Conservation (phyloP, 2,888 invertebrate genomes). For the Eupithecia insigniata region DNA sequence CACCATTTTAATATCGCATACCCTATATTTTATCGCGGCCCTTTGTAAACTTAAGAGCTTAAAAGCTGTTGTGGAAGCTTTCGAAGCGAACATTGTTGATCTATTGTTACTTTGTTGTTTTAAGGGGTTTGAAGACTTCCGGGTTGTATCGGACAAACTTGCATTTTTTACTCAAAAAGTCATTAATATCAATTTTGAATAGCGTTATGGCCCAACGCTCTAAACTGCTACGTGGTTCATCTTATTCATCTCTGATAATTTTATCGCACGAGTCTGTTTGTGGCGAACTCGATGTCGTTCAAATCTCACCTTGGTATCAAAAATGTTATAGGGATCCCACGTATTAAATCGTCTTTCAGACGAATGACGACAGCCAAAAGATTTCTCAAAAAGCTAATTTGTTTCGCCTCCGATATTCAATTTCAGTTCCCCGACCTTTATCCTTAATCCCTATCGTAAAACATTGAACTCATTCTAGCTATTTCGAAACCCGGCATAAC, state of each 20-base stretch:
- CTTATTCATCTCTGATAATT: neutral
- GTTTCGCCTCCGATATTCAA: neutral
- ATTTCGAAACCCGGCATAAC: slow-evolving; percentile 9
- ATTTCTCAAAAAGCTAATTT: neutral
- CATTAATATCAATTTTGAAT: neutral
- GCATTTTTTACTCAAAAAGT: neutral
- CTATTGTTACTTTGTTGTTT: slow-evolving; percentile 33
- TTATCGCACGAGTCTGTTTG: neutral
- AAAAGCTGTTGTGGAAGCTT: slow-evolving; percentile 32
- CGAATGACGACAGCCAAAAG: slow-evolving; percentile 2
- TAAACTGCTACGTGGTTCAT: neutral
- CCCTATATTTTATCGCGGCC: slow-evolving; percentile 30
- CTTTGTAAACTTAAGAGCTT: slow-evolving; percentile 33
- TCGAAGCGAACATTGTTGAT: slow-evolving; percentile 29
- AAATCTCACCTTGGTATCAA: slow-evolving; percentile 5
- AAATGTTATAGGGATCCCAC: neutral
- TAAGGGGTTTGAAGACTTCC: slow-evolving; percentile 18
- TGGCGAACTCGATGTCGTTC: slow-evolving; percentile 4
- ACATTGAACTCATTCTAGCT: slow-evolving; percentile 16
- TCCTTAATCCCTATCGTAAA: slow-evolving; percentile 4
- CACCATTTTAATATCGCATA: slow-evolving; percentile 28
- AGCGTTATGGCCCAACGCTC: too few species aligned
- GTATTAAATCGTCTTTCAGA: neutral
- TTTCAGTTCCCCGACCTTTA: slow-evolving; percentile 8
- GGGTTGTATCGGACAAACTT: neutral